Conservation (phyloP, 2,888 invertebrate species). For the Drosophila nr. perissopoda region DNA sequence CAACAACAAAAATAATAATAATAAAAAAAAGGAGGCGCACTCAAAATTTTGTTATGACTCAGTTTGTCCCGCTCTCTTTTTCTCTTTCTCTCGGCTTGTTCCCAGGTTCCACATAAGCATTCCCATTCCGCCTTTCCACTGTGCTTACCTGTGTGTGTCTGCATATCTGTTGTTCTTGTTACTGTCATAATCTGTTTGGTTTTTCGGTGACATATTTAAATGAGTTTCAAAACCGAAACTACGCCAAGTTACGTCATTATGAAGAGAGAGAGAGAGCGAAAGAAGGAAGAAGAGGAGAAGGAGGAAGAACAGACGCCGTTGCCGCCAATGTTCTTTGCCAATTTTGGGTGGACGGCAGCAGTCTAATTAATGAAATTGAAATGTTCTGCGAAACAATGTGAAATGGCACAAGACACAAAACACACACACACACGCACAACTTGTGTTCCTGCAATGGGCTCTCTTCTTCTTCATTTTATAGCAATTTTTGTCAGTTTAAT, state of each 20-base stretch:
- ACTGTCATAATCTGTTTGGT: conserved; percentile 61
- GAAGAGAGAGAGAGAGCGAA: conserved; percentile 2
- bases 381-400: conserved; percentile 55
- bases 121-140: conserved; percentile 21
- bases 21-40: conserved; percentile 52
- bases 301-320: conserved; percentile 16
- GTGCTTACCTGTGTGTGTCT: conserved; percentile 32
- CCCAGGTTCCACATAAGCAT: conserved; percentile 20
- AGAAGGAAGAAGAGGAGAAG: background rate
- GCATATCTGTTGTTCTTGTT: conserved; percentile 7
- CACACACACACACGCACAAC: conserved; percentile 8
- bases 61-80: conserved; percentile 24
- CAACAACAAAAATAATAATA: conserved; percentile 59
- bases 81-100: background rate
- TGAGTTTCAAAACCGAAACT: conserved; percentile 57
- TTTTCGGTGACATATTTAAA: conserved; percentile 59
- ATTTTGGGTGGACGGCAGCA: conserved; percentile 43
- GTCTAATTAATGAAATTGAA: conserved; percentile 68
- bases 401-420: conserved; percentile 30
- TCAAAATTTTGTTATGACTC: conserved; percentile 63
- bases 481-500: conserved; percentile 54
- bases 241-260: conserved; percentile 67
- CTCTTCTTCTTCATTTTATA: conserved; percentile 31
- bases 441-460: conserved; percentile 24
- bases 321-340: conserved; percentile 59